A percentile compares a stretch with the other conserved stretches of the same genome.
phyloP scores from a whole-genome alignment of 2,797 vertebrate genomes.

The Falco novaeseelandiae region DNA sequence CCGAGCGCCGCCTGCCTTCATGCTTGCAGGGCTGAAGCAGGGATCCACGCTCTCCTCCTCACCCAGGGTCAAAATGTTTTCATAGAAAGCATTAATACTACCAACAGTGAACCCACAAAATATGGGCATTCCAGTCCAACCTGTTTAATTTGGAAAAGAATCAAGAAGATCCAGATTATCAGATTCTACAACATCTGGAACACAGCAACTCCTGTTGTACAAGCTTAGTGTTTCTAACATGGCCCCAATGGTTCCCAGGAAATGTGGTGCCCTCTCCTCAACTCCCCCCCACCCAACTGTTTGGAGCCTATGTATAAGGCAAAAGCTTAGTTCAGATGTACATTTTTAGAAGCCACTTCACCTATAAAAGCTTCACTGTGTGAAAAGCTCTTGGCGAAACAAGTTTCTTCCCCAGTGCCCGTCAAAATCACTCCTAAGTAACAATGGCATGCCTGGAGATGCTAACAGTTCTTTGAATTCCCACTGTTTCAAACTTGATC shows the following conservation, averaged over 20 bases:
- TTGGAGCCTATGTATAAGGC: background rate
- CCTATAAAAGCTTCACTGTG: background rate
- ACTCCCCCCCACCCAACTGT: background rate
- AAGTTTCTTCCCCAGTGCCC: background rate
- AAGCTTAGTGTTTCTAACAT: background rate
- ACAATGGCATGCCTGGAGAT: background rate
- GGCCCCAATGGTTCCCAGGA: background rate
- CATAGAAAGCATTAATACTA: background rate
- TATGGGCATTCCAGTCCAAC: background rate
- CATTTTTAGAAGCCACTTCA: background rate
- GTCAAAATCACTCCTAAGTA: background rate
- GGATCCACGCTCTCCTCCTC: background rate
- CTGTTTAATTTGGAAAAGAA: background rate
- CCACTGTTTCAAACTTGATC: background rate
- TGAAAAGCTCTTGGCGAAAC: too few species aligned
- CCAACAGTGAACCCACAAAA: background rate
- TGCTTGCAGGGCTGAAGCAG: background rate
- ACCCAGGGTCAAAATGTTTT: background rate
- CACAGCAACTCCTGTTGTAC: fast-evolving
- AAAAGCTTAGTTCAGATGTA: background rate
- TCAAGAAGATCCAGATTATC: background rate
- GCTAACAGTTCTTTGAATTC: background rate
- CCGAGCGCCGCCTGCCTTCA: background rate
- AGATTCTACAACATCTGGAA: background rate
- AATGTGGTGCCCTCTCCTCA: background rate